Evolutionary conservation across 2,113 vertebrate species (phyloP), one percentile per base, ranked within the genome.

Genomic region (Gambusia holbrooki): DNA sequence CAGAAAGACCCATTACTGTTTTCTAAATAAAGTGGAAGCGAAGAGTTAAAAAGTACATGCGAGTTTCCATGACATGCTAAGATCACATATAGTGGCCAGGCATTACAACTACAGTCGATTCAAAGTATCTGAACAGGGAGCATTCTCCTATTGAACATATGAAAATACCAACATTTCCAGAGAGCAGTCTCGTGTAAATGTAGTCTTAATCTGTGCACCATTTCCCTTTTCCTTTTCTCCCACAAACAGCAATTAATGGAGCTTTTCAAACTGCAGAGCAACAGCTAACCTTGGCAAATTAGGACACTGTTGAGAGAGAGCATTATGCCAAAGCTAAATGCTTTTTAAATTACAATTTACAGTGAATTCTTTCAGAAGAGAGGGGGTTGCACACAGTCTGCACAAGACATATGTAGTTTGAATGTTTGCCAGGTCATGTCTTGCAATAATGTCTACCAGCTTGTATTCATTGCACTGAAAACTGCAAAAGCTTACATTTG

Each of bases 271-370:
- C 70, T 66, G 63, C 82, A 62, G 65, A 71, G 87, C 87, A 82
- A 68, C 73, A 60, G 32, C 85, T 82, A 82, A 83, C 88, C 82
- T 85, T 83, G 81, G 85, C 81, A 81, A 89, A 91, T 88, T 82
- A 84, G 67, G 77, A 78, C 79, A 76, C 76, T 82, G 65, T 70
- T 42, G 66, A 76, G 79, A 61, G 70, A 51, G 65, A 82, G 66
- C 73, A 79, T 64, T 48, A 87, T 85, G 85, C 76, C 80, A 76
- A 80, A 84, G 82, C 67, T 64, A 71, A 75, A 10, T 71, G 62
- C 12, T 87, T 86, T 86, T 80, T 85, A 84, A 73, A 79, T 74
- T 68, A 68, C 84, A 88, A 83, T 84, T 85, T 80, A 86, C 60
- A 74, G 74, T 62, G 35, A 62, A 85, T 81, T 74, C 88, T 88